These are phyloP conservation scores for Bubo bubo DNA, from an alignment of 2,113 vertebrate genomes.

Conservation along the genomic window DNA sequence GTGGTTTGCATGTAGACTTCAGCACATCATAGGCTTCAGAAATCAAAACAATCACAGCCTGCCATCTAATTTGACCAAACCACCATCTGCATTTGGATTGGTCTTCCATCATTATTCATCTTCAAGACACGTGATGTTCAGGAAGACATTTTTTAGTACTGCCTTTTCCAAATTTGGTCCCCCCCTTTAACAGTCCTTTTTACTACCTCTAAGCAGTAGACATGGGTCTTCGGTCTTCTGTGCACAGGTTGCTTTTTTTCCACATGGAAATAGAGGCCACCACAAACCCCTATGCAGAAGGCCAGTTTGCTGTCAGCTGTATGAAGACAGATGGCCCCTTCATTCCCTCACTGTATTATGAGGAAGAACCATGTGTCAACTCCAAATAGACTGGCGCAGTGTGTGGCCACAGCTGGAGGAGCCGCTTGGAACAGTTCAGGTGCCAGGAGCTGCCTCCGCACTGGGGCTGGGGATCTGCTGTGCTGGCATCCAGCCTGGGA, in stretches of 20 bases:
- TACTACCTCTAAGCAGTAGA: background rate
- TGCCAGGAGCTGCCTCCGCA: background rate
- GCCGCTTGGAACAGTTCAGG: background rate
- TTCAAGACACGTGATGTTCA: background rate
- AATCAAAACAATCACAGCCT: background rate
- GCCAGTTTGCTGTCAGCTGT: background rate
- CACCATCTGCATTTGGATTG: background rate
- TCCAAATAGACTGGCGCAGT: background rate
- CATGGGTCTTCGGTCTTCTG: rapidly evolving
- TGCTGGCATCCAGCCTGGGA: background rate
- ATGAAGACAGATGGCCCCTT: background rate
- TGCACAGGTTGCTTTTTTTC: background rate
- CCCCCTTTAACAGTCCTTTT: background rate
- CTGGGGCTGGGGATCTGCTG: background rate
- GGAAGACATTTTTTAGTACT: background rate
- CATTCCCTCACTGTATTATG: background rate
- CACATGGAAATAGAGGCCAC: background rate
- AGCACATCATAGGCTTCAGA: background rate
- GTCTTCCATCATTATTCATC: background rate
- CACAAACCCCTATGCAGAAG: background rate
- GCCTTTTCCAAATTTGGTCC: background rate
- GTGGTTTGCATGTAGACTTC: background rate
- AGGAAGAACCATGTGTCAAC: background rate
- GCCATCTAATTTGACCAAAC: background rate
- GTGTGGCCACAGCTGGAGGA: background rate